Evolutionary conservation across 1,140 invertebrate species (phyloP), one percentile per base, ranked within the genome.

Genomic region (Harlomillsia oculata): DNA sequence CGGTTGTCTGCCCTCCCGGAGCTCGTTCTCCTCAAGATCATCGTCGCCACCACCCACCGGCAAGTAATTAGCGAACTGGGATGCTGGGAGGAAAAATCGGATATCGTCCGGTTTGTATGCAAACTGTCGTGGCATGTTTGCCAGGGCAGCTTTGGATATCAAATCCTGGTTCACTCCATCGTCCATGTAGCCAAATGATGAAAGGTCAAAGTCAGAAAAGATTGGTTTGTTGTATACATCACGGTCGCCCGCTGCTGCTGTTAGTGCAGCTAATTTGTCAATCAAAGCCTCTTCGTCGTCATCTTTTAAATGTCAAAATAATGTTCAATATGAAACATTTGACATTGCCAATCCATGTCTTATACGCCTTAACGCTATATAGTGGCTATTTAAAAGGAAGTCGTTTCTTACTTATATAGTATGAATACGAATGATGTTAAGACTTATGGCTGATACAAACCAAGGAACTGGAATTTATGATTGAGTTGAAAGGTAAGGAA

Each of bases 221-320:
- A 49, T 36, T 20, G 32, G 44, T 44, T 28, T 49, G 8, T 1
- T 18, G 18, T 53, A 29, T 14, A 48, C 6, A 13, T 40, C 23
- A 23, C 39, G 11, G n/a, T 13, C n/a, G 4, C 32, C 26, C 23
- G 21, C 41, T 13, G 43, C 50, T 3, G 40, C 25, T 9, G 52
- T 39, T 20, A 54, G 16, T 11, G 53, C 36, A 0, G 62, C 62
- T 0, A 64, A 14, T 41, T 40, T 39, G 32, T 64, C 62, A 14
- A 64, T 57, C 13, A 64, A 18, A 2, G 53, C 57, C 34, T 64
- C 62, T 20, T 64, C 62, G 37, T 60, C 55, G 30, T 61, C 59
- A 30, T 36, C 49, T 32, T 29, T 29, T 6, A n/a, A 39, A 6
- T 13, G 8, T 52, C 18, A 32, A 50, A 49, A 39, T 30, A 14